phyloP scores from a whole-genome alignment of 2,888 invertebrate species.

The Hydrotaea diabolus region DNA sequence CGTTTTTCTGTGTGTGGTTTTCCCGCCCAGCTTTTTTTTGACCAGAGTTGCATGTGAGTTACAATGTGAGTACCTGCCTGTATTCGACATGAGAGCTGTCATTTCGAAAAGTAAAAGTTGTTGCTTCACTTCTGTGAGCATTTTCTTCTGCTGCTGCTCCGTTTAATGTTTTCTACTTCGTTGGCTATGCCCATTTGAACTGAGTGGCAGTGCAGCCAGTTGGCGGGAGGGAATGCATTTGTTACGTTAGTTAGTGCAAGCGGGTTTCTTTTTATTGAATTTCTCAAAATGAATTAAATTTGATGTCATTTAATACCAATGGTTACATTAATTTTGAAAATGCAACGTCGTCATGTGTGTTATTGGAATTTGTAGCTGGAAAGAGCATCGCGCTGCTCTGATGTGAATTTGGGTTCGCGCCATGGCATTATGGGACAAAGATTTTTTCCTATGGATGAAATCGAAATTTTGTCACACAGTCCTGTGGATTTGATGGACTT shows the following conservation, averaged over 20 bases:
- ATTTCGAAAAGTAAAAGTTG: slow-evolving; percentile 62
- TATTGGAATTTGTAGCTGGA: background rate
- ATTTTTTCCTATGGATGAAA: too few species aligned
- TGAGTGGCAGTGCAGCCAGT: background rate
- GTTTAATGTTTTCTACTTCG: background rate
- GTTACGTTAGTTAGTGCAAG: too few species aligned
- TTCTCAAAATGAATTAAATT: slow-evolving; percentile 16
- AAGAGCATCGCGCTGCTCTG: too few species aligned
- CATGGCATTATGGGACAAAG: too few species aligned
- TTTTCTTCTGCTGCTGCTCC: slow-evolving; percentile 4
- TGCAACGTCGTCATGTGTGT: slow-evolving; percentile 24
- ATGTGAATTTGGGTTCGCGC: too few species aligned
- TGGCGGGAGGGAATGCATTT: slow-evolving; percentile 40
- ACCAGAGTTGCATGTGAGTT: background rate
- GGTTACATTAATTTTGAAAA: slow-evolving; percentile 28
- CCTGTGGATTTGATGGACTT: too few species aligned
- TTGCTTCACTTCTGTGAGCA: slow-evolving; percentile 31
- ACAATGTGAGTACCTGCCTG: background rate
- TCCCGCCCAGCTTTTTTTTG: background rate
- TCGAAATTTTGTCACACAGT: too few species aligned
- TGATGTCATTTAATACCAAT: slow-evolving; percentile 5
- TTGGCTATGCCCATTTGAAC: background rate
- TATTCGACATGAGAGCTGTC: background rate
- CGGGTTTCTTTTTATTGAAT: slow-evolving; percentile 2
- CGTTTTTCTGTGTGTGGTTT: background rate